phyloP scores from a whole-genome alignment of 2,113 vertebrate genomes.

The Saimiri boliviensis region DNA sequence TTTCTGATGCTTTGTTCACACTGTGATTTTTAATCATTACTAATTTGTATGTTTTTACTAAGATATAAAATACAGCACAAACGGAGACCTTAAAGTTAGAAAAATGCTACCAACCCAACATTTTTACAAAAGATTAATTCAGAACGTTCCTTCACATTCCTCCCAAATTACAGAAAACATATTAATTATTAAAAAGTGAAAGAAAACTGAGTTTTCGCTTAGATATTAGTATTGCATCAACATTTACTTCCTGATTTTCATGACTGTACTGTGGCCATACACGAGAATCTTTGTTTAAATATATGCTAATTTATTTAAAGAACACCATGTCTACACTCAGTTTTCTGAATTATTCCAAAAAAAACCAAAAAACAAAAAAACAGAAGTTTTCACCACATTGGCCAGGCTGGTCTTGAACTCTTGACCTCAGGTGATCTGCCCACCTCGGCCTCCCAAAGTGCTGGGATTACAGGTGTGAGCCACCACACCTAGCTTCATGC shows the following conservation, averaged over 20 bases:
- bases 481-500: too few species aligned
- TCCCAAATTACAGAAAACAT: background rate
- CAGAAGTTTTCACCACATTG: too few species aligned
- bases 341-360: background rate
- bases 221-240: background rate
- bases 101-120: background rate
- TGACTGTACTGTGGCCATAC: background rate
- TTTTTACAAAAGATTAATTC: background rate
- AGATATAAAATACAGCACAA: background rate
- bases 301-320: background rate
- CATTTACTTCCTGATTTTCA: background rate
- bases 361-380: too few species aligned
- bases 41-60: background rate
- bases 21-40: background rate
- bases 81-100: background rate
- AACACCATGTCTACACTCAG: background rate
- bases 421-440: too few species aligned
- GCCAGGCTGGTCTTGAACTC: too few species aligned
- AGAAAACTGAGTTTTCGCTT: background rate
- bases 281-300: background rate
- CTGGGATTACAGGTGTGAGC: too few species aligned
- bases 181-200: constrained; percentile 24
- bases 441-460: too few species aligned
- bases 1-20: background rate
- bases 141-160: background rate